Percentiles rank a stretch among this genome's conserved stretches.
These are phyloP conservation scores for Leptosomus discolor DNA, from an alignment of 2,113 vertebrate species.

Conservation along the genomic window DNA sequence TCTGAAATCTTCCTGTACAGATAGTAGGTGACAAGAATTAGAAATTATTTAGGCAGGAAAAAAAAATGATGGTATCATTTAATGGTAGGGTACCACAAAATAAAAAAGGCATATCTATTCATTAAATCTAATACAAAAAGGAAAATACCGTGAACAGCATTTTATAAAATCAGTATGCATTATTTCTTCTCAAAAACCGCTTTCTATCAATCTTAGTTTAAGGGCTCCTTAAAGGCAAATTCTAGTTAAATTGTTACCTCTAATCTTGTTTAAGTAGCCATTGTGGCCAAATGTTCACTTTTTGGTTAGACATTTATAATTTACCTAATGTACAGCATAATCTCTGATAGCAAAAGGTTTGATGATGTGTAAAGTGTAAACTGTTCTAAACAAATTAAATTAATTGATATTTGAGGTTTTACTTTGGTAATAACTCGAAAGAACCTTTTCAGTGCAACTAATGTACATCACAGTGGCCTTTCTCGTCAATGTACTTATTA, in stretches of 20 bases:
- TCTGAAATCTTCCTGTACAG: conserved; percentile 76
- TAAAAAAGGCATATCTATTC: conserved; percentile 78
- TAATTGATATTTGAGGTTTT: conserved; percentile 69
- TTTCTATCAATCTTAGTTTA: conserved; percentile 75
- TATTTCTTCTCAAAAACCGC: conserved; percentile 73
- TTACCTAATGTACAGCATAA: conserved; percentile 29
- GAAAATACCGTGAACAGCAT: conserved; percentile 74
- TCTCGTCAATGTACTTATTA: conserved; percentile 71
- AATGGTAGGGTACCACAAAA: conserved; percentile 80
- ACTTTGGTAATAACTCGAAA: conserved; percentile 55
- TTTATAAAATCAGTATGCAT: conserved; percentile 75
- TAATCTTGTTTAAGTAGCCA: conserved; percentile 62
- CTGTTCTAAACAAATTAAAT: conserved; percentile 72
- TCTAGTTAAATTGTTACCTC: conserved; percentile 51
- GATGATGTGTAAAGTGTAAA: conserved; percentile 62
- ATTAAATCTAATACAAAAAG: conserved; percentile 78
- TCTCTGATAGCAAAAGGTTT: conserved; percentile 45
- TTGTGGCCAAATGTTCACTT: neutral
- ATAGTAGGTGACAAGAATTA: conserved; percentile 79
- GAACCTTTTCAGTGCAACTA: conserved; percentile 62
- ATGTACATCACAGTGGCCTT: conserved; percentile 56
- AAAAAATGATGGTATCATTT: conserved; percentile 76
- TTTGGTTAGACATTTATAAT: conserved; percentile 48
- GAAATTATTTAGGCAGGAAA: conserved; percentile 79
- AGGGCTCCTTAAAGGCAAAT: conserved; percentile 61